These are phyloP conservation scores for Anas flavirostris DNA, from an alignment of 2,797 vertebrate species.

Conservation along the genomic window DNA sequence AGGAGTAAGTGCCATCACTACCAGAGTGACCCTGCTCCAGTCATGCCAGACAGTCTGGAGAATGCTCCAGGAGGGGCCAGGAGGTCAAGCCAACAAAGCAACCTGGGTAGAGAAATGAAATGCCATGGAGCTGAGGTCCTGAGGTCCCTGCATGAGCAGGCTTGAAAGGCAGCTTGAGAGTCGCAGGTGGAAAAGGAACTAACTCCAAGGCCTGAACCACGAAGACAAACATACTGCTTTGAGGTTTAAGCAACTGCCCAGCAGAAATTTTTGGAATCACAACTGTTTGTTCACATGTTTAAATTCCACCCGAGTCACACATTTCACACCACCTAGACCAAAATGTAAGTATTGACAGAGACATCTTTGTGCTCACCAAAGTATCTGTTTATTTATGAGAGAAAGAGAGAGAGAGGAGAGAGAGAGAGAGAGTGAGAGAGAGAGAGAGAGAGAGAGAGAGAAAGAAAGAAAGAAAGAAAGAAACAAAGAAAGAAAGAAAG, in stretches of 20 bases:
- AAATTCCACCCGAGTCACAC: not conserved
- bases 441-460: too few relatives aligned
- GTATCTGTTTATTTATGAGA: constrained; percentile 40
- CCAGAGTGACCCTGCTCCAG: not conserved
- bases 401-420: too few relatives aligned
- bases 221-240: not conserved
- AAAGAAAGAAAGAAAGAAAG: too few relatives aligned
- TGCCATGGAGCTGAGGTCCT: not conserved
- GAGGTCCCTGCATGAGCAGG: not conserved
- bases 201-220: not conserved
- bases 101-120: not conserved
- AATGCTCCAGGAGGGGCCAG: not conserved
- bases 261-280: not conserved
- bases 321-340: not conserved
- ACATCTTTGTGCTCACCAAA: constrained; percentile 4
- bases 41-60: not conserved
- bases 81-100: not conserved
- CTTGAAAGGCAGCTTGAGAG: not conserved
- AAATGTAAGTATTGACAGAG: constrained; percentile 10
- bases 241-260: not conserved
- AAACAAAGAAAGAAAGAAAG: too few relatives aligned
- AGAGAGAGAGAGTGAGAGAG: too few relatives aligned
- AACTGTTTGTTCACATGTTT: not conserved
- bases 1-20: not conserved
- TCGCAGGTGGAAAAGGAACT: not conserved